A percentile compares a stretch with the other conserved stretches of the same genome.
These are phyloP conservation scores for Bubo bubo DNA, from an alignment of 2,113 vertebrate species.

Conservation along the genomic window DNA sequence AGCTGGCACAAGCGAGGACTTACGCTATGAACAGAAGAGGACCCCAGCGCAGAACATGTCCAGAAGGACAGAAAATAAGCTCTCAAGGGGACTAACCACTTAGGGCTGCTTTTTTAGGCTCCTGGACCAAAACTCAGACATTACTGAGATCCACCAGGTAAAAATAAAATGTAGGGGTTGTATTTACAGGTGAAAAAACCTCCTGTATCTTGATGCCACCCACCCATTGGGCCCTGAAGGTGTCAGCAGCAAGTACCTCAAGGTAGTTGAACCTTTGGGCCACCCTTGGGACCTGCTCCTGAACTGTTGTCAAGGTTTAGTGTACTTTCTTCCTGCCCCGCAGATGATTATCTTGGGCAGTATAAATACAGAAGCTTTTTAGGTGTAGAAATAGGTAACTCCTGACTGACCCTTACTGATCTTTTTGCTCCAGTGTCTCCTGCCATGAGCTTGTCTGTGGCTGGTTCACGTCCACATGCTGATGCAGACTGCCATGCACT, in stretches of 20 bases:
- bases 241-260: neutral
- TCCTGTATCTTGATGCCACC: neutral
- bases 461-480: neutral
- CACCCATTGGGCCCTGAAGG: accelerated
- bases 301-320: neutral
- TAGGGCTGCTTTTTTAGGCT: neutral
- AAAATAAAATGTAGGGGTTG: neutral
- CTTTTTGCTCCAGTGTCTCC: neutral
- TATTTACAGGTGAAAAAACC: neutral
- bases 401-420: neutral
- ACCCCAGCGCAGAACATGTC: neutral
- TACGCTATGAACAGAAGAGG: neutral
- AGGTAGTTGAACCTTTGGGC: neutral
- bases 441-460: neutral
- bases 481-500: neutral
- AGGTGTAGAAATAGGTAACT: neutral
- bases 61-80: neutral
- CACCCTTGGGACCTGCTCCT: neutral
- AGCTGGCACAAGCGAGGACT: neutral
- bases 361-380: neutral
- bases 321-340: neutral
- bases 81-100: neutral
- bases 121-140: neutral
- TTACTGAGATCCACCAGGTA: neutral
- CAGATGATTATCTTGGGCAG: neutral